Base-by-base conservation (phyloP, 2,888 invertebrate species). In the Drosophila sordidula region DNA sequence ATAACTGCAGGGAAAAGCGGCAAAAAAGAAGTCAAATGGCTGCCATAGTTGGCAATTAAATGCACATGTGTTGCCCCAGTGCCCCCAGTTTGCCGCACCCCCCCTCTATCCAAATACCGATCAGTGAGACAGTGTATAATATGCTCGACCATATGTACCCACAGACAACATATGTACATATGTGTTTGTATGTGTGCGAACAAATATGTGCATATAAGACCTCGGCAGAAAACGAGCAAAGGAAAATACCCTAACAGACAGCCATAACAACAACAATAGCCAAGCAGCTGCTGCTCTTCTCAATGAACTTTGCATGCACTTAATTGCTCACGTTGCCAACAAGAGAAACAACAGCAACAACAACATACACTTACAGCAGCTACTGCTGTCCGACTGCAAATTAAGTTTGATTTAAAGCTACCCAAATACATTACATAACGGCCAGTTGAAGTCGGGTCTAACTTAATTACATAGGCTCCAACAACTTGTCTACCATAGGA, bases 261-360 rank as follows among this genome's bases (percentile, higher is more conserved):
- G 54, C 29, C 9, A 8, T 29, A 9, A 9, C 29, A 29, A 26
- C 55, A 51, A 45, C 51, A 56, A 58, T 18, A 47, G 47, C 46
- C 54, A 39, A 51, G 34, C 68, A 67, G 65, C 65, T 62, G 79
- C 51, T 56, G 61, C 56, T 72, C 62, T 73, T 73, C 65, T 73
- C 70, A 78, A 78, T 74, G 63, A 78, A 78, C 78, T 81, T 78
- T 78, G 78, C 82, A 78, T 78, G 78, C 71, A 82, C 65, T 82
- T 78, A 78, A 78, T 78, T 79, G 80, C 80, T 68, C 55, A 69
- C 46, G 50, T 66, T 66, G 47, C 54, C 54, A 51, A 29, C 46
- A 52, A 22, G 29, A 52, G 14, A 25, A 38, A 29, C 34, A 42
- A 22, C 29, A 25, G 16, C 61, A 39, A 36, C 59, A 55, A 14